These are phyloP conservation scores for Leptinotarsa tumamoca DNA, from an alignment of 2,888 invertebrate species.

Conservation along the genomic window DNA sequence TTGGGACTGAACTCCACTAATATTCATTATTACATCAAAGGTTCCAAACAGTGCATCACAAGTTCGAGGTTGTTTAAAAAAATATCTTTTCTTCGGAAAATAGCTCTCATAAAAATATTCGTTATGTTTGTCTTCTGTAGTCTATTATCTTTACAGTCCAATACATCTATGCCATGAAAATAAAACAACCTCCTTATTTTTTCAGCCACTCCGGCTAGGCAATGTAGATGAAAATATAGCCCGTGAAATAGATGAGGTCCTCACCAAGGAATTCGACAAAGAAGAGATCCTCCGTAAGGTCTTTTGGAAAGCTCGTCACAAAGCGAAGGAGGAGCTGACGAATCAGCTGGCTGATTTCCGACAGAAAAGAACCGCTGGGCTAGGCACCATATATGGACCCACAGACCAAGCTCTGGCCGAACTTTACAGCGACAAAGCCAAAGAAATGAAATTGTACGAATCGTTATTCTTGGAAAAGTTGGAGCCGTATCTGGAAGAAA, in stretches of 20 bases:
- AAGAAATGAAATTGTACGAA: conserved; percentile 81
- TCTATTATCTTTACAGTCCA: no score
- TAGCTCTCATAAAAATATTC: no score
- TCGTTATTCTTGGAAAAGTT: conserved; percentile 79
- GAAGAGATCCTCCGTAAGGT: conserved; percentile 90
- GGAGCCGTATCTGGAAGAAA: conserved; percentile 75
- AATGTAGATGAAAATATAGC: conserved; percentile 89
- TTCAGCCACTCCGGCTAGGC: conserved; percentile 81
- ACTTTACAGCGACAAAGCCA: conserved; percentile 78
- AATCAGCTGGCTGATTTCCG: conserved; percentile 84
- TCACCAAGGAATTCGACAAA: conserved; percentile 87
- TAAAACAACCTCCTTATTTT: neutral
- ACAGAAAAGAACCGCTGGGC: conserved; percentile 88
- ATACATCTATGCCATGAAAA: no score
- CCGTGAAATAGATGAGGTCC: conserved; percentile 88
- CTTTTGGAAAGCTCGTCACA: conserved; percentile 88
- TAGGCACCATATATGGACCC: conserved; percentile 91
- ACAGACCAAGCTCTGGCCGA: conserved; percentile 83
- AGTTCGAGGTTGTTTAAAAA: no score
- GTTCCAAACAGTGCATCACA: no score
- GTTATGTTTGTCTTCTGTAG: no score
- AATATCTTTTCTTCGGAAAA: no score
- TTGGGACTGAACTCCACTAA: no score
- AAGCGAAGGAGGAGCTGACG: conserved; percentile 85
- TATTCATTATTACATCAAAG: no score